Conservation (phyloP, 2,888 invertebrate genomes). For the Hartigia nigra region DNA sequence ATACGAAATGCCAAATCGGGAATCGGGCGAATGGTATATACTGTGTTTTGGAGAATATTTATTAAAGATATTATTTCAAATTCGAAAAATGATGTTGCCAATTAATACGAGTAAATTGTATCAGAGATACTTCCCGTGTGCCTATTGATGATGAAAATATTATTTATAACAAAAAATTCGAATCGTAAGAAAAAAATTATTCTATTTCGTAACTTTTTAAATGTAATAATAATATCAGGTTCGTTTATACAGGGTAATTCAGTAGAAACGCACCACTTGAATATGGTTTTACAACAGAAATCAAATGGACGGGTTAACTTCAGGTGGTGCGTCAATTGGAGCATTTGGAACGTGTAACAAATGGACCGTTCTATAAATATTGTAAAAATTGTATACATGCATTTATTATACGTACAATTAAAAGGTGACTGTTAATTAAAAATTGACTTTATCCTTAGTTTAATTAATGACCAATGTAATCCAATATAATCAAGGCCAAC, state of each 20-base stretch:
- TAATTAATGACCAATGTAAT: neutral
- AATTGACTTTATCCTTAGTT: neutral
- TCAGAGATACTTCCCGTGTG: neutral
- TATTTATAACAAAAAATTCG: neutral
- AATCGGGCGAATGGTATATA: no score
- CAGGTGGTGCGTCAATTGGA: no score
- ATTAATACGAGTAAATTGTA: no score
- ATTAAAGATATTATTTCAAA: no score
- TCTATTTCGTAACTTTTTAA: neutral
- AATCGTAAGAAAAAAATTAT: neutral
- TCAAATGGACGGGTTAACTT: no score
- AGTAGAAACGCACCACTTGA: no score
- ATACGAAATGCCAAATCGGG: no score
- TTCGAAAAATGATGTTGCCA: no score
- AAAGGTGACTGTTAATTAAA: neutral
- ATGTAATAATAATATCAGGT: neutral
- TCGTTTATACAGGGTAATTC: no score
- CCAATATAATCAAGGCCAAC: neutral
- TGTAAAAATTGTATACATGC: constrained; percentile 2
- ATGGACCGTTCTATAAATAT: neutral
- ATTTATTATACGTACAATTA: neutral
- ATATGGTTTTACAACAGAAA: no score
- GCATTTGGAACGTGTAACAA: neutral
- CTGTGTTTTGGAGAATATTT: no score
- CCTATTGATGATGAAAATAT: neutral